Evolutionary conservation across 2,888 invertebrate genomes (phyloP).

Genomic region (Sycophila texana): DNA sequence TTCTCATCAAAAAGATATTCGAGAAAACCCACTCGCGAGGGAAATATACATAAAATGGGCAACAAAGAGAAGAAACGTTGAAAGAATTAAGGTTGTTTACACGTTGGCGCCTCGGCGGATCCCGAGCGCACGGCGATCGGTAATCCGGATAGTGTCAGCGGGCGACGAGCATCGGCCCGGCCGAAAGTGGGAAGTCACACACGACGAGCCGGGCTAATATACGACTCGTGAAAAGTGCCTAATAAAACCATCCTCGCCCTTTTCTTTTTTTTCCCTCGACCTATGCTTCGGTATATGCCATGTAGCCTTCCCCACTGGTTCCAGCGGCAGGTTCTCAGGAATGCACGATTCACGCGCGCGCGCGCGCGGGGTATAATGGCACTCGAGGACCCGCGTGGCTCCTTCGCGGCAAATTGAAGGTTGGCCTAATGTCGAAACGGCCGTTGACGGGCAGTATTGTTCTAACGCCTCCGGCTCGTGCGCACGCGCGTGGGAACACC

Average conservation of each 20-base stretch:
- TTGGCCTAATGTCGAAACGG: slow-evolving; percentile 72
- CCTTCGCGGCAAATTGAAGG: slow-evolving; percentile 68
- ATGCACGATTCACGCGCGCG: slow-evolving; percentile 69
- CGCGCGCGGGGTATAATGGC: slow-evolving; percentile 69
- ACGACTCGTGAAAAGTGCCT: slow-evolving; percentile 21
- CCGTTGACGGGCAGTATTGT: slow-evolving; percentile 66
- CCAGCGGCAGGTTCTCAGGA: slow-evolving; percentile 70
- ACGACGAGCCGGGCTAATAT: background rate
- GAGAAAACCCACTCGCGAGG: too few relatives aligned
- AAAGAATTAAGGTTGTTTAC: background rate
- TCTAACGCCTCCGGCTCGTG: slow-evolving; percentile 64
- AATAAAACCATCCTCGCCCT: slow-evolving; percentile 34
- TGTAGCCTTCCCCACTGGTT: background rate
- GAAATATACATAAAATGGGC: too few relatives aligned
- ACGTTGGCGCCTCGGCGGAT: background rate
- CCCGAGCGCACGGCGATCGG: slow-evolving; percentile 4
- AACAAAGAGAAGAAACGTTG: too few relatives aligned
- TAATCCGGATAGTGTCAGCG: slow-evolving; percentile 13
- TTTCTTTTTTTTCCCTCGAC: slow-evolving; percentile 5
- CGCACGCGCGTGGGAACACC: slow-evolving; percentile 65
- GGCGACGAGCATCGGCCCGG: background rate
- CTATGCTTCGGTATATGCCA: slow-evolving; percentile 9
- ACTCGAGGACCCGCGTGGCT: slow-evolving; percentile 68
- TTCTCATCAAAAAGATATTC: too few relatives aligned
- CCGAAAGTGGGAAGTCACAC: slow-evolving; percentile 6